phyloP scores from a whole-genome alignment of 30 jellyfish, hydroid and myxozoan genomes.

The Cassiopea andromeda region DNA sequence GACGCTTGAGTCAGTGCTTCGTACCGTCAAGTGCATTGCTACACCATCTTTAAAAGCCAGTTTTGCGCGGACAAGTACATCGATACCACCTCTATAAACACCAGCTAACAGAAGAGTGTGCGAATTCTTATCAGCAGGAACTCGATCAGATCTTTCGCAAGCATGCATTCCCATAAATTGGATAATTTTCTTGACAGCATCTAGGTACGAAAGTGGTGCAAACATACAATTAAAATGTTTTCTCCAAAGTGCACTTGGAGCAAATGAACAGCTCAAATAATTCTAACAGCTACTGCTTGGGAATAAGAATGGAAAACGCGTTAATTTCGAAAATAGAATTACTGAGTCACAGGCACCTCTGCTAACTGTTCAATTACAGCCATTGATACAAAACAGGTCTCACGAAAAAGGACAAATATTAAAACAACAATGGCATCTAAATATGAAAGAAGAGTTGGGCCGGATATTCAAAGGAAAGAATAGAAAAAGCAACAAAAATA shows the following conservation, averaged over 20 bases:
- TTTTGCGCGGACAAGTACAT: constrained; percentile 93
- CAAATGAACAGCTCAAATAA: background rate
- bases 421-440: no score
- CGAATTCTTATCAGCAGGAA: constrained; percentile 87
- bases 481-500: no score
- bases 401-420: no score
- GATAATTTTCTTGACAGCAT: constrained; percentile 92
- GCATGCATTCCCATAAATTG: constrained; percentile 97
- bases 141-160: constrained; percentile 97
- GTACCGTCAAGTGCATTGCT: constrained; percentile 96
- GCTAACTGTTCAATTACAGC: no score
- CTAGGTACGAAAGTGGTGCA: constrained; percentile 33
- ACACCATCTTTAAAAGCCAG: constrained; percentile 95
- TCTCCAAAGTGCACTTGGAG: background rate
- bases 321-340: no score
- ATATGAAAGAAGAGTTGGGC: no score
- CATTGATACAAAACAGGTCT: no score
- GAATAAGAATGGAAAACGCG: no score
- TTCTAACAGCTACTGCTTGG: background rate
- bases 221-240: background rate
- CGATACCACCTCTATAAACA: constrained; percentile 96
- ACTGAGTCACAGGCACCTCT: no score
- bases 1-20: constrained; percentile 88
- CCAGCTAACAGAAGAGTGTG: constrained; percentile 98
- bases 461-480: no score